These are phyloP conservation scores for Mesembrinibis cayennensis DNA, from an alignment of 2,113 vertebrate genomes.

Conservation along the genomic window DNA sequence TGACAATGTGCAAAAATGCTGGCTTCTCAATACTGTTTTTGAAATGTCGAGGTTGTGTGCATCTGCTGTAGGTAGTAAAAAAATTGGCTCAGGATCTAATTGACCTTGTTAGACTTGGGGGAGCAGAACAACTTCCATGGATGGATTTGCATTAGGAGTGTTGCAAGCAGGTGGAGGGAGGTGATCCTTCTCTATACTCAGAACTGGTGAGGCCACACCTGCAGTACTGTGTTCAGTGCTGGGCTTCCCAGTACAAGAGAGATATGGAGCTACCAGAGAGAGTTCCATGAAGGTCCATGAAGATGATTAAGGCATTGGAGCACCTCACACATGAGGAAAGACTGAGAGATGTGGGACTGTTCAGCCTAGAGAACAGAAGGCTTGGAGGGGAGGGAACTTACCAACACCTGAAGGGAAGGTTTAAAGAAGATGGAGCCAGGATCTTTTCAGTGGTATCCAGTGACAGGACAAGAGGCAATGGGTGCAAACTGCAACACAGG, in stretches of 20 bases:
- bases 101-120: neutral
- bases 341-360: neutral
- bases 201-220: neutral
- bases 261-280: neutral
- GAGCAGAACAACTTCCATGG: neutral
- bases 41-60: neutral
- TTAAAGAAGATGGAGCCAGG: neutral
- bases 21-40: neutral
- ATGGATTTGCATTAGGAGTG: neutral
- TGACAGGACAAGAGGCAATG: neutral
- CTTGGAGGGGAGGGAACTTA: neutral
- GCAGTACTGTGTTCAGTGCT: neutral
- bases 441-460: neutral
- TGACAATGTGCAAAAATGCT: neutral
- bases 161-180: neutral
- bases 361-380: neutral
- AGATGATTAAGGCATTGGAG: neutral
- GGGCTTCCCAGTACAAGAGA: neutral
- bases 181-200: neutral
- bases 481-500: neutral
- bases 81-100: neutral
- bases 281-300: neutral
- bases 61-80: neutral
- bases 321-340: neutral
- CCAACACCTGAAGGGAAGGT: neutral